These are phyloP conservation scores for Rhineura floridana DNA, from an alignment of 2,113 vertebrate genomes.

Conservation along the genomic window DNA sequence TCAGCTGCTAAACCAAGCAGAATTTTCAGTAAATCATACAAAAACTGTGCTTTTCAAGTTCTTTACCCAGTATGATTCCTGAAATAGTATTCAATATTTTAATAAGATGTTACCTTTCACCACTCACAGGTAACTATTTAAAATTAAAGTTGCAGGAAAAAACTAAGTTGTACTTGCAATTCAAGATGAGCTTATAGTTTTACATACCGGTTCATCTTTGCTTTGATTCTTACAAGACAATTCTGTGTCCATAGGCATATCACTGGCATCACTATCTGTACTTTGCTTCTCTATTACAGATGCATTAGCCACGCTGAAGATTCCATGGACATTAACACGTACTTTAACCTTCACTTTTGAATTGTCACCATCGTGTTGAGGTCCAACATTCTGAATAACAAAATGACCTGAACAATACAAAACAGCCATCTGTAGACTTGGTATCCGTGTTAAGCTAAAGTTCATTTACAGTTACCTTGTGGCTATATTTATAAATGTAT, in stretches of 20 bases:
- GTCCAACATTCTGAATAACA: constrained; percentile 89
- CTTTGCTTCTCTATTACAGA: constrained; percentile 91
- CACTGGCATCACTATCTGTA: constrained; percentile 77
- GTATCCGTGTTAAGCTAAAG: neutral
- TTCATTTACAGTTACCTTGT: neutral
- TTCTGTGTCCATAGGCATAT: constrained; percentile 88
- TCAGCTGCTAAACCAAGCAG: neutral
- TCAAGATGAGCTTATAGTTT: constrained; percentile 15
- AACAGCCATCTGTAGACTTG: neutral
- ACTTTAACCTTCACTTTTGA: constrained; percentile 97
- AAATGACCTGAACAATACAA: constrained; percentile 80
- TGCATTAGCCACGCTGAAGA: constrained; percentile 91
- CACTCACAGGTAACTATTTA: neutral
- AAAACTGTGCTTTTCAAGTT: neutral
- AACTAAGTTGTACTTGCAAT: neutral
- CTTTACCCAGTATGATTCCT: neutral
- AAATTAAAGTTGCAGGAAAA: neutral
- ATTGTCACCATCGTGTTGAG: constrained; percentile 90
- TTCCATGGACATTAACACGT: constrained; percentile 90
- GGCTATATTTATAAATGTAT: neutral
- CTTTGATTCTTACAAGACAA: constrained; percentile 83
- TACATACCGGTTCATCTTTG: constrained; percentile 84
- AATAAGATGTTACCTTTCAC: neutral
- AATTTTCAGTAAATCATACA: neutral
- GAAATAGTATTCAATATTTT: neutral